phyloP scores from a whole-genome alignment of 2,888 invertebrate genomes.

The Pherbina coryleti region DNA sequence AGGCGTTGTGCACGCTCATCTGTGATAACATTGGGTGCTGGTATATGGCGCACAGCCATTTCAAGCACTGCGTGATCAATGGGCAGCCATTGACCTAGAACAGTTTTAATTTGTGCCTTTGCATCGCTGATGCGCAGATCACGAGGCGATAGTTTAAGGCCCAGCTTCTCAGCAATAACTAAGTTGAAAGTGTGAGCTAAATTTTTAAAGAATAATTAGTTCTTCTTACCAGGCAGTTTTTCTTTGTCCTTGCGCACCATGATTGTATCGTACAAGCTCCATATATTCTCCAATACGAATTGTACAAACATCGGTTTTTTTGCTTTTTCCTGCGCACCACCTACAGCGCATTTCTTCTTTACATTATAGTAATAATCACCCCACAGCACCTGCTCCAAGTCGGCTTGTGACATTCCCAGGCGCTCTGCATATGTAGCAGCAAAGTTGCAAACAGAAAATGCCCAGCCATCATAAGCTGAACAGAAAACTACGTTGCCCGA shows the following conservation, averaged over 20 bases:
- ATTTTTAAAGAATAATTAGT: background rate
- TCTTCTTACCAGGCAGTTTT: constrained; percentile 73
- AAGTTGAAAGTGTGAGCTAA: background rate
- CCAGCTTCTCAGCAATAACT: constrained; percentile 78
- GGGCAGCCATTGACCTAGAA: constrained; percentile 92
- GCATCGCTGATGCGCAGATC: constrained; percentile 85
- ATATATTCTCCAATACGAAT: constrained; percentile 90
- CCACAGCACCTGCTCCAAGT: constrained; percentile 88
- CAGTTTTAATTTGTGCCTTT: constrained; percentile 82
- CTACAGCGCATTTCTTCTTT: constrained; percentile 85
- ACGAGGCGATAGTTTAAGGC: constrained; percentile 79
- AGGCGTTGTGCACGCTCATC: constrained; percentile 85
- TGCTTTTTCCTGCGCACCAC: constrained; percentile 91
- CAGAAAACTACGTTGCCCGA: constrained; percentile 96
- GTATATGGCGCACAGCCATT: constrained; percentile 85
- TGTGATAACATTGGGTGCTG: constrained; percentile 82
- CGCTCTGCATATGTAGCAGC: constrained; percentile 77
- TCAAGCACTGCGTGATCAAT: constrained; percentile 84
- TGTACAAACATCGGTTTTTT: constrained; percentile 95
- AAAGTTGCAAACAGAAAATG: constrained; percentile 82
- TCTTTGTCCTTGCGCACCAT: constrained; percentile 81
- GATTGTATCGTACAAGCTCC: constrained; percentile 89
- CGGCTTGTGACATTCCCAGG: constrained; percentile 77
- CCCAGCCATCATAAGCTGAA: constrained; percentile 96
- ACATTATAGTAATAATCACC: constrained; percentile 91